A percentile compares a stretch with the other conserved stretches of the same genome.
phyloP scores from a whole-genome alignment of 2,113 vertebrate species.

The Cyprinodon tularosa region DNA sequence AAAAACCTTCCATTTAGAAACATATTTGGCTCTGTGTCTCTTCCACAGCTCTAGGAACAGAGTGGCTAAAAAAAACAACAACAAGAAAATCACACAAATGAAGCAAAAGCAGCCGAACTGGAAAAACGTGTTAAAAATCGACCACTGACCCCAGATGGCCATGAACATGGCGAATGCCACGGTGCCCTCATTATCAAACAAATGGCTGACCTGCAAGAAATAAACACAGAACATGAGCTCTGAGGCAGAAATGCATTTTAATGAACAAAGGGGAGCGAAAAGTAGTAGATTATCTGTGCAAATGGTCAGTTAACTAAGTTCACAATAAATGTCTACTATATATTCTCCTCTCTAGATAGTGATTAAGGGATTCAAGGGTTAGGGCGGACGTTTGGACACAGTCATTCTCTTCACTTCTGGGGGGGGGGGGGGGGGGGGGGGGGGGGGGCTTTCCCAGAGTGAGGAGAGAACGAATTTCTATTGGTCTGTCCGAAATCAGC shows the following conservation, averaged over 20 bases:
- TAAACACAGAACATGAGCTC: background rate
- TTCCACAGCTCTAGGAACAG: slow-evolving; percentile 95
- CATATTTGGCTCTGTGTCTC: slow-evolving; percentile 79
- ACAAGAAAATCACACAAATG: background rate
- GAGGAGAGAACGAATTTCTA: too few species aligned
- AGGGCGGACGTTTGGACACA: too few species aligned
- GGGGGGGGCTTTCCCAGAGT: too few species aligned
- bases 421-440: too few species aligned
- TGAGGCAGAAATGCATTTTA: background rate
- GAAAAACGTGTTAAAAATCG: background rate
- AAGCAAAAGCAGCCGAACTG: background rate
- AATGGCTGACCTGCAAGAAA: slow-evolving; percentile 84
- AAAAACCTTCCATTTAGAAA: slow-evolving; percentile 85
- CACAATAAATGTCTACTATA: too few species aligned
- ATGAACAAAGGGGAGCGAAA: too few species aligned
- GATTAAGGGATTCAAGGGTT: too few species aligned
- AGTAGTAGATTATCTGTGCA: too few species aligned
- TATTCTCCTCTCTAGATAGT: too few species aligned
- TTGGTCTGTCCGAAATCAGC: too few species aligned
- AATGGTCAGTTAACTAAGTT: too few species aligned
- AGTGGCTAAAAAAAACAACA: slow-evolving; percentile 79
- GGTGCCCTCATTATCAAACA: slow-evolving; percentile 92
- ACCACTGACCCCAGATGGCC: slow-evolving; percentile 92
- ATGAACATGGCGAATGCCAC: slow-evolving; percentile 93
- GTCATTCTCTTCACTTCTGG: too few species aligned